phyloP scores from a whole-genome alignment of 2,113 vertebrate species.

The Istiophorus platypterus region DNA sequence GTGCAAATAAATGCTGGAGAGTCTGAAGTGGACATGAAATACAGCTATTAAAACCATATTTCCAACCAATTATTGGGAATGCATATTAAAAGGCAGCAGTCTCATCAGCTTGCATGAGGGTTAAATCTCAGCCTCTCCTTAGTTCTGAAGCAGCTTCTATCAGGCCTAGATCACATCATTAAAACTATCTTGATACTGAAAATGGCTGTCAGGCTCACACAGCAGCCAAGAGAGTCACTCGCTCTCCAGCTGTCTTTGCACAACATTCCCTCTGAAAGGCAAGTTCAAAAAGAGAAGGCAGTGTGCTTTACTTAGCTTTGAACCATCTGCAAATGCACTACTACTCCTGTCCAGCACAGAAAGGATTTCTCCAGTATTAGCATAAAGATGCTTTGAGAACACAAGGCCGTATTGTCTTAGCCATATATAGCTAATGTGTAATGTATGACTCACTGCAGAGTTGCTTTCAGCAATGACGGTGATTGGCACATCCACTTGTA shows the following conservation, averaged over 20 bases:
- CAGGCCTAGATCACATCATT: conserved; percentile 68
- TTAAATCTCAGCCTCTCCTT: conserved; percentile 36
- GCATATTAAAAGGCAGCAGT: not conserved
- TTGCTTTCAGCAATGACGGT: conserved; percentile 20
- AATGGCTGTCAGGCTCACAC: conserved; percentile 46
- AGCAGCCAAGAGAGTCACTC: conserved; percentile 55
- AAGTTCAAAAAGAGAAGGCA: conserved; percentile 76
- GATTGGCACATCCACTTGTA: conserved; percentile 27
- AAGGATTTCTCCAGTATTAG: conserved; percentile 52
- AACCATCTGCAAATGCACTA: conserved; percentile 64
- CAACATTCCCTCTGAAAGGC: conserved; percentile 71
- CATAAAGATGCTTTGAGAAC: conserved; percentile 52
- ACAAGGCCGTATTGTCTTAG: conserved; percentile 37
- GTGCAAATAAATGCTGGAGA: conserved; percentile 35
- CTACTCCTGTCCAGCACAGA: conserved; percentile 32
- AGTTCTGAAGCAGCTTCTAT: conserved; percentile 46
- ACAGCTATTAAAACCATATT: conserved; percentile 16
- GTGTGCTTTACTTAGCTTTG: conserved; percentile 66
- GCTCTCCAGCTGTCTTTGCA: conserved; percentile 62
- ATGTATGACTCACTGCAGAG: conserved; percentile 47
- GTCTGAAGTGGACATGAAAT: conserved; percentile 23
- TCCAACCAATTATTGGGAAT: conserved; percentile 30
- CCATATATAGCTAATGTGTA: conserved; percentile 38
- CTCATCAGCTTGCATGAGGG: conserved; percentile 11
- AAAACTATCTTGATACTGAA: conserved; percentile 62